A percentile compares a stretch with the other conserved stretches of the same genome.
Evolutionary conservation across 1,140 invertebrate species (phyloP).

Genomic region (Maniola jurtina): DNA sequence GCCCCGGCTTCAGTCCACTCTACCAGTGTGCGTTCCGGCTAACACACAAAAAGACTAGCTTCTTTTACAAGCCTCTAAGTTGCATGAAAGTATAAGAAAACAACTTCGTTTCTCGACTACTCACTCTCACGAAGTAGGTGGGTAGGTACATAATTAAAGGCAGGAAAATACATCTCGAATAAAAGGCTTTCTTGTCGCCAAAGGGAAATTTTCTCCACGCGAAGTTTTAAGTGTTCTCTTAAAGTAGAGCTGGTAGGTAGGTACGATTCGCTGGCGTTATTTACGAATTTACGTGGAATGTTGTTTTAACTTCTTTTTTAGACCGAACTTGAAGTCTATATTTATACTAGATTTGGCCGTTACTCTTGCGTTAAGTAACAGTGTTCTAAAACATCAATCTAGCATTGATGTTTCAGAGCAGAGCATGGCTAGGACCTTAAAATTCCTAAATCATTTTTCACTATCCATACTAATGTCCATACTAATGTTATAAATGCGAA

Average conservation of each 20-base stretch:
- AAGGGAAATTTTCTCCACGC: slow-evolving; percentile 8
- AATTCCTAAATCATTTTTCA: no score
- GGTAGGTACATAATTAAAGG: slow-evolving; percentile 8
- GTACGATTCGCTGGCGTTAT: background rate
- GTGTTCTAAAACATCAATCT: no score
- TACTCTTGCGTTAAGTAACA: no score
- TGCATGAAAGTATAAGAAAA: background rate
- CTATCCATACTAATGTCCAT: no score
- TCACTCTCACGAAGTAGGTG: background rate
- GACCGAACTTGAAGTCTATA: no score
- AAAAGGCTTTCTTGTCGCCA: slow-evolving; percentile 13
- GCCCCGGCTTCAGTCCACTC: no score
- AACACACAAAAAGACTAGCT: background rate
- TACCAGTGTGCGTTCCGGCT: no score
- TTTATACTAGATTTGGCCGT: no score
- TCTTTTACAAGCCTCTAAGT: background rate
- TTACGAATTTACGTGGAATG: background rate
- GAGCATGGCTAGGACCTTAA: no score
- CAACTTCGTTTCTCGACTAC: background rate
- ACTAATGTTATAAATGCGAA: no score
- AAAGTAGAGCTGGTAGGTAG: background rate
- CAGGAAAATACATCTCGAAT: slow-evolving; percentile 10
- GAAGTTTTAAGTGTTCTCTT: slow-evolving; percentile 3
- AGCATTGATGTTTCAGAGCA: no score
- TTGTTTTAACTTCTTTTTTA: background rate